phyloP scores from a whole-genome alignment of 2,888 invertebrate species.

The Drosophila greeni region DNA sequence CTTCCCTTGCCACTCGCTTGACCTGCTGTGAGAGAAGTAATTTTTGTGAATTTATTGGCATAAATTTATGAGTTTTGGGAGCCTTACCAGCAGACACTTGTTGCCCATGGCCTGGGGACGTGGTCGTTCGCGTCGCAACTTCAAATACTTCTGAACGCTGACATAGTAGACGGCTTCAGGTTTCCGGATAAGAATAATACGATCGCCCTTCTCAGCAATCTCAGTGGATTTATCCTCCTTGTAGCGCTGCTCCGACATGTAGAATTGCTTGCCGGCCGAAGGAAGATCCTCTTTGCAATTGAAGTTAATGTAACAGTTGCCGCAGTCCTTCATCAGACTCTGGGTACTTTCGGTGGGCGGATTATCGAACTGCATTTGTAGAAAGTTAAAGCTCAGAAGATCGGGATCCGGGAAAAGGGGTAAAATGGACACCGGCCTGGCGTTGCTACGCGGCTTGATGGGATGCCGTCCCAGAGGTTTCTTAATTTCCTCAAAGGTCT shows the following conservation, averaged over 20 bases:
- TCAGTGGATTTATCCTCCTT: slow-evolving; percentile 42
- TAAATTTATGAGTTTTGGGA: background rate
- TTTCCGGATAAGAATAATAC: slow-evolving; percentile 22
- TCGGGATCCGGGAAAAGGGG: slow-evolving; percentile 42
- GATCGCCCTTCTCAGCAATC: slow-evolving; percentile 21
- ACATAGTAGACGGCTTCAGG: slow-evolving; percentile 15
- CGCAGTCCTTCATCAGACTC: slow-evolving; percentile 45
- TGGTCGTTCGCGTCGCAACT: slow-evolving; percentile 41
- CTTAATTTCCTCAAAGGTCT: slow-evolving; percentile 39
- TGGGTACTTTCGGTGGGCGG: slow-evolving; percentile 20
- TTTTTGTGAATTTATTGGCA: slow-evolving; percentile 3
- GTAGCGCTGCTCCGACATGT: slow-evolving; percentile 47
- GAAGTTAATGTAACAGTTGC: slow-evolving; percentile 41
- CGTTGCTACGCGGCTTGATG: slow-evolving; percentile 30
- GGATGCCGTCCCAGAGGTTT: slow-evolving; percentile 34
- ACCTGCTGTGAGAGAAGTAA: slow-evolving; percentile 12
- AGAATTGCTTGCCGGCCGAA: background rate
- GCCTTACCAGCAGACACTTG: slow-evolving; percentile 38
- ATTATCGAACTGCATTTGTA: slow-evolving; percentile 36
- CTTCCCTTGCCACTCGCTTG: slow-evolving; percentile 5
- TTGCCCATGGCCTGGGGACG: slow-evolving; percentile 10
- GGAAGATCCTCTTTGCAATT: background rate
- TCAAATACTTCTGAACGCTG: slow-evolving; percentile 27
- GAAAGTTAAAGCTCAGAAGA: background rate
- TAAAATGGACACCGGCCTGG: slow-evolving; percentile 24